phyloP scores from a whole-genome alignment of 64 coral and sea anemone genomes.

The Pocillopora damicornis region DNA sequence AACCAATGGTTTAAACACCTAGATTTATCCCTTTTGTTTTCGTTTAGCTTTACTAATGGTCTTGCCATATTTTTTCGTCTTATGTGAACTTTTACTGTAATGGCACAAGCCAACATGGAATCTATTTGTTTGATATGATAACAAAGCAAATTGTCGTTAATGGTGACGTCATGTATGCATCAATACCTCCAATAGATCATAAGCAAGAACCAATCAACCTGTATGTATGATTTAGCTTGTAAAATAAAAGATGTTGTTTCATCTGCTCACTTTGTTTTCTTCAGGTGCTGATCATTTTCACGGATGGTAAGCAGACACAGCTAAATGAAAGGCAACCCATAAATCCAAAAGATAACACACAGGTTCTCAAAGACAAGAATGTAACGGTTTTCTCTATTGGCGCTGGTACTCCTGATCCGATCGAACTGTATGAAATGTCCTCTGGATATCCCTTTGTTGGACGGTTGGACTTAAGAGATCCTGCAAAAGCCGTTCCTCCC shows the following conservation, averaged over 20 bases:
- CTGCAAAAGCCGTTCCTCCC: not conserved
- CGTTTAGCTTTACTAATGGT: too few relatives aligned
- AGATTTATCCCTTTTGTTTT: too few relatives aligned
- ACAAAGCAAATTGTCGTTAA: too few relatives aligned
- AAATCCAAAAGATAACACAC: not conserved
- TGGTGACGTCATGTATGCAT: too few relatives aligned
- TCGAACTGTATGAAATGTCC: not conserved
- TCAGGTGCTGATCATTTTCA: not conserved
- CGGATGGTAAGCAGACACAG: not conserved
- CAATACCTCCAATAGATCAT: too few relatives aligned
- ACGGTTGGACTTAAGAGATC: not conserved
- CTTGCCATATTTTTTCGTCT: too few relatives aligned
- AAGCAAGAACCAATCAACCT: too few relatives aligned
- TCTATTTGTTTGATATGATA: too few relatives aligned
- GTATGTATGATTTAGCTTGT: not conserved
- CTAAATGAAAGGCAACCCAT: not conserved
- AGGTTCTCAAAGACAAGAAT: not conserved
- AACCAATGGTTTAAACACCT: too few relatives aligned
- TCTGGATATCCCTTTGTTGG: too few relatives aligned
- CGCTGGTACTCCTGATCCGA: not conserved
- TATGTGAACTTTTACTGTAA: too few relatives aligned
- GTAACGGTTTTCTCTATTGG: not conserved
- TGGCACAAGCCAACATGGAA: too few relatives aligned
- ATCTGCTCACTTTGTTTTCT: not conserved
- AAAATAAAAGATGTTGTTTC: not conserved